Evolutionary conservation across 2,113 vertebrate genomes (phyloP).

Genomic region (Procavia capensis): DNA sequence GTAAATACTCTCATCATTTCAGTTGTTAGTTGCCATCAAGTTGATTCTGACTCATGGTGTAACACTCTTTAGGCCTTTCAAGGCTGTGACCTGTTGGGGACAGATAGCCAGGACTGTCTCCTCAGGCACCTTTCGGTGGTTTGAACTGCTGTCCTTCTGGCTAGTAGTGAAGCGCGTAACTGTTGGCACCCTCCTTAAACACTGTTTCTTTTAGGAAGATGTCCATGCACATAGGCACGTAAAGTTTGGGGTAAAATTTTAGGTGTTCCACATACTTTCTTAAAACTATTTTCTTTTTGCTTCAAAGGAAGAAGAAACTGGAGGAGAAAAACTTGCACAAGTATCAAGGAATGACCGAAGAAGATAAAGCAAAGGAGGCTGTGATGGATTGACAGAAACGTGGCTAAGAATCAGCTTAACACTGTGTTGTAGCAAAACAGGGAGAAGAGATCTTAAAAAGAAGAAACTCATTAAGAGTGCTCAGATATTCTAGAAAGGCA

Average conservation of each 20-base stretch:
- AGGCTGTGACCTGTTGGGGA: not conserved
- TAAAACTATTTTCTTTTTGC: not conserved
- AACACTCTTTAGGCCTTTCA: not conserved
- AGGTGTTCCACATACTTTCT: not conserved
- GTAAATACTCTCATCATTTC: not conserved
- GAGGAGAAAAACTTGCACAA: not conserved
- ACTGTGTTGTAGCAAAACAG: not conserved
- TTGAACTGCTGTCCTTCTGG: not conserved
- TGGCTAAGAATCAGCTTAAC: not conserved
- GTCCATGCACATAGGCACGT: not conserved
- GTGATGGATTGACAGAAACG: not conserved
- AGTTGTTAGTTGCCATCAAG: not conserved
- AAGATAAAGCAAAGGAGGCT: not conserved
- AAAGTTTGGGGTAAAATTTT: not conserved
- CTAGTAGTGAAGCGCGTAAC: not conserved
- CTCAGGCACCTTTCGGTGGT: not conserved
- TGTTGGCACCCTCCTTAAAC: not conserved
- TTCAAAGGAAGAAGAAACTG: conserved; percentile 6
- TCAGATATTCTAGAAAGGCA: not conserved
- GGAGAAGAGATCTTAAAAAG: not conserved
- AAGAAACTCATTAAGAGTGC: not conserved
- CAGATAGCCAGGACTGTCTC: not conserved
- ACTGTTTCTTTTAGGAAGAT: not conserved
- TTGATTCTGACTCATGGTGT: not conserved
- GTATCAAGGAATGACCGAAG: not conserved